phyloP scores from a whole-genome alignment of 1,140 invertebrate species.

The Plectus sambesii region DNA sequence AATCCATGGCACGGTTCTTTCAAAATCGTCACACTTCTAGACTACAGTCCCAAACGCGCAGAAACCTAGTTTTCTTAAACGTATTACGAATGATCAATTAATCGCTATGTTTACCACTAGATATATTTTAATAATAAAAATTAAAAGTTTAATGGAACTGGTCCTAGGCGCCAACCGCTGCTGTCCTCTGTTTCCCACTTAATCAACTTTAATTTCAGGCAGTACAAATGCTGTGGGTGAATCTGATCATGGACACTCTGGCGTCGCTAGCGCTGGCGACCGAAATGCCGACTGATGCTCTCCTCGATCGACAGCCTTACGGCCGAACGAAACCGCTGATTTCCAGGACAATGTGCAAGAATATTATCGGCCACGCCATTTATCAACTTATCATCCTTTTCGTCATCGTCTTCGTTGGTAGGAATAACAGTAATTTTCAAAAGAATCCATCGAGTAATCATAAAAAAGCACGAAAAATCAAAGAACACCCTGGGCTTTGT shows the following conservation, averaged over 20 bases:
- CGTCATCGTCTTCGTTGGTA: constrained; percentile 72
- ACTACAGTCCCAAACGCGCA: too few relatives aligned
- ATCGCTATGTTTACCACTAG: not conserved
- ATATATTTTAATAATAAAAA: too few relatives aligned
- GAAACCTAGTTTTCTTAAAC: too few relatives aligned
- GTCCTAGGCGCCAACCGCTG: too few relatives aligned
- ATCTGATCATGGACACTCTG: constrained; percentile 99
- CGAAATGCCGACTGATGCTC: constrained; percentile 87
- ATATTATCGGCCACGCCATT: constrained; percentile 89
- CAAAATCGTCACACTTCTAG: too few relatives aligned
- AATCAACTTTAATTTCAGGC: constrained; percentile 51
- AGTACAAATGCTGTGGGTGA: constrained; percentile 88
- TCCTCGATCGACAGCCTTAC: constrained; percentile 87
- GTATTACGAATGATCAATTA: constrained; percentile 13
- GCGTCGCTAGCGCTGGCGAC: constrained; percentile 95
- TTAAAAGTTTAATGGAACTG: too few relatives aligned
- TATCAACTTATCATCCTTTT: constrained; percentile 95
- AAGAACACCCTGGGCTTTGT: too few relatives aligned
- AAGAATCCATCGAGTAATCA: not conserved
- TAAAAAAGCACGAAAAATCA: not conserved
- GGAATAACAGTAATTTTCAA: too few relatives aligned
- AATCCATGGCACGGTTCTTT: too few relatives aligned
- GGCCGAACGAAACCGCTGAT: constrained; percentile 96
- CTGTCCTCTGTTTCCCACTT: constrained; percentile 11
- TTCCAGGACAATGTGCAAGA: constrained; percentile 98